phyloP scores from a whole-genome alignment of 2,113 vertebrate genomes.

The Ia io region DNA sequence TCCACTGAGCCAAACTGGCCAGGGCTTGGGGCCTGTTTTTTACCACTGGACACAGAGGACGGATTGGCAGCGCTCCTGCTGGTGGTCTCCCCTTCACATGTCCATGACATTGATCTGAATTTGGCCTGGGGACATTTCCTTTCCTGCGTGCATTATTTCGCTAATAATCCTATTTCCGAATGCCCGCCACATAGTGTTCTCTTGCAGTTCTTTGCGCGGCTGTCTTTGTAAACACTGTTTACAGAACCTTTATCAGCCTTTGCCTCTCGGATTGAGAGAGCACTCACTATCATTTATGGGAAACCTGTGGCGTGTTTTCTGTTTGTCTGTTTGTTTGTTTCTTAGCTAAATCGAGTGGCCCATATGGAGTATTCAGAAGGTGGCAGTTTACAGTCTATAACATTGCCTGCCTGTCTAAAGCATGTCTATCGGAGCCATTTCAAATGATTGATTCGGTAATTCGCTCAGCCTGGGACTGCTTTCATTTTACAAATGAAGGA shows the following conservation, averaged over 20 bases:
- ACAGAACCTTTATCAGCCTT: conserved; percentile 65
- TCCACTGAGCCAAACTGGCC: too few relatives aligned
- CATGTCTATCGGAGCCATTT: conserved; percentile 61
- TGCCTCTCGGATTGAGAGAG: conserved; percentile 71
- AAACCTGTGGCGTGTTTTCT: conserved; percentile 38
- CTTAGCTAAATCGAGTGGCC: conserved; percentile 58
- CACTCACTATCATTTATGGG: conserved; percentile 62
- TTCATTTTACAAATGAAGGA: conserved; percentile 55
- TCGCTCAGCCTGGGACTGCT: conserved; percentile 50
- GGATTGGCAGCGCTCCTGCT: neutral
- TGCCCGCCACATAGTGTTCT: conserved; percentile 48
- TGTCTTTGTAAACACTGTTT: conserved; percentile 69
- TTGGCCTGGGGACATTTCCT: conserved; percentile 1
- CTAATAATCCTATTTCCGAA: conserved; percentile 53
- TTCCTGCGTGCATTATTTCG: conserved; percentile 35
- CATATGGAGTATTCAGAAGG: conserved; percentile 53
- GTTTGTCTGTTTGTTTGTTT: neutral
- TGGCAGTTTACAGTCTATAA: conserved; percentile 56
- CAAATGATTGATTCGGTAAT: conserved; percentile 69
- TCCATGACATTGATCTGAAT: conserved; percentile 31
- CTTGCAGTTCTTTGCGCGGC: conserved; percentile 20
- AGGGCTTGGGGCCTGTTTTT: neutral
- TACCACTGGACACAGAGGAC: conserved; percentile 32
- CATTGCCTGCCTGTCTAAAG: conserved; percentile 48
- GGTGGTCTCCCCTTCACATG: conserved; percentile 20